Evolutionary conservation across 2,113 vertebrate genomes (phyloP), one percentile per base, ranked within the genome.

Genomic region (Silurus glanis): DNA sequence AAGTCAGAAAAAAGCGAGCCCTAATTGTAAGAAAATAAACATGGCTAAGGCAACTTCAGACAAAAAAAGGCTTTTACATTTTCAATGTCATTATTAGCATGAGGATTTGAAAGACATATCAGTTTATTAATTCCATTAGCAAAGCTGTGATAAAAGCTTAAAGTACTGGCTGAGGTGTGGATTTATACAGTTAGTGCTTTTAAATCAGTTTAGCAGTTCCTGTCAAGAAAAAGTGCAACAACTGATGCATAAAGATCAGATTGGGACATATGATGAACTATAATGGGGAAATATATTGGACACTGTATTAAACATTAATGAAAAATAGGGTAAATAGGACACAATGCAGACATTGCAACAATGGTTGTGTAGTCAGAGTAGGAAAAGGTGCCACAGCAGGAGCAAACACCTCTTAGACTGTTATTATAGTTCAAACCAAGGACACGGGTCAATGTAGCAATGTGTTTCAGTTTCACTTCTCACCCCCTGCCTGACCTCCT

Each of bases 401-500:
- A 71, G 9, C 67, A 82, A 58, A 83, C 71, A 75, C 9, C n/a
- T 47, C 45, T 5, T 45, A 23, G 55, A 49, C 45, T 49, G 28
- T 49, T 4, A 1, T 76, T 56, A 72, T 19, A 71, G 66, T 58
- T 81, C 66, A 80, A 14, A 47, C 56, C 56, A 55, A 72, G 72
- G 47, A 59, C 83, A n/a, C 72, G 2, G 23, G 53, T 53, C 61
- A 85, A 10, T 64, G 59, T 53, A 66, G 19, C 21, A 64, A 55
- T 25, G 25, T 66, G 8, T 64, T 37, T 58, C 6, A 56, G 59
- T 56, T 67, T 82, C 61, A 82, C n/a, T 74, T 53, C 61, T 59
- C 69, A 53, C 66, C 61, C 87, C 56, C 79, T 55, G 37, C 47
- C n/a, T 55, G 72, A 80, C 74, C 72, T 74, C 79, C 80, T 55